Evolutionary conservation across 2,113 vertebrate species (phyloP).

Genomic region (Dasyornis broadbenti): DNA sequence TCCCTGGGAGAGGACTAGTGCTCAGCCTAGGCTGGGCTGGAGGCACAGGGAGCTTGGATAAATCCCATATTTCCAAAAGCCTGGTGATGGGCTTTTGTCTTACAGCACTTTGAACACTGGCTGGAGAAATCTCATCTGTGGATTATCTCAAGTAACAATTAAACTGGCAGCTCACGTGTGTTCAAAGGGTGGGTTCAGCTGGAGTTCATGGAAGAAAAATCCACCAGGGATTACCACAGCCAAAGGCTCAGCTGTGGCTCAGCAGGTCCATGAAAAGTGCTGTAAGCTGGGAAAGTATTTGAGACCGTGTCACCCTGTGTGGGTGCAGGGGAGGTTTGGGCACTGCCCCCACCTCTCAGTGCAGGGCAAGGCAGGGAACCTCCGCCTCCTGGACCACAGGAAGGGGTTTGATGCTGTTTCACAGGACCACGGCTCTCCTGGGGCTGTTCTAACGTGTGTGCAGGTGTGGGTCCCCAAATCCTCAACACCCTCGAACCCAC

Average conservation of each 20-base stretch:
- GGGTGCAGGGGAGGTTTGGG: not conserved
- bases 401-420: not conserved
- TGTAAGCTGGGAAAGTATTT: constrained; percentile 3
- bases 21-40: not conserved
- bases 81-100: not conserved
- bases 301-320: not conserved
- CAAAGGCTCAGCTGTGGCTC: constrained; percentile 11
- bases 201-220: constrained; percentile 15
- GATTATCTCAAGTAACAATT: constrained; percentile 5
- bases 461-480: not conserved
- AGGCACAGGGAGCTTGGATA: not conserved
- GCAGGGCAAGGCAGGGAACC: not conserved
- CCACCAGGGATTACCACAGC: constrained; percentile 4
- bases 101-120: not conserved
- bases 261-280: not conserved
- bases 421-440: not conserved
- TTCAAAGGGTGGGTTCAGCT: constrained; percentile 26
- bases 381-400: not conserved
- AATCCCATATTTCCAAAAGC: not conserved
- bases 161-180: not conserved
- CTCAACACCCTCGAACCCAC: not conserved
- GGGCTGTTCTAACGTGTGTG: not conserved
- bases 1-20: not conserved
- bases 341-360: not conserved
- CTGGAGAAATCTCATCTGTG: not conserved